Evolutionary conservation across 1,140 invertebrate genomes (phyloP).

Genomic region (Zaprionus gabonicus): DNA sequence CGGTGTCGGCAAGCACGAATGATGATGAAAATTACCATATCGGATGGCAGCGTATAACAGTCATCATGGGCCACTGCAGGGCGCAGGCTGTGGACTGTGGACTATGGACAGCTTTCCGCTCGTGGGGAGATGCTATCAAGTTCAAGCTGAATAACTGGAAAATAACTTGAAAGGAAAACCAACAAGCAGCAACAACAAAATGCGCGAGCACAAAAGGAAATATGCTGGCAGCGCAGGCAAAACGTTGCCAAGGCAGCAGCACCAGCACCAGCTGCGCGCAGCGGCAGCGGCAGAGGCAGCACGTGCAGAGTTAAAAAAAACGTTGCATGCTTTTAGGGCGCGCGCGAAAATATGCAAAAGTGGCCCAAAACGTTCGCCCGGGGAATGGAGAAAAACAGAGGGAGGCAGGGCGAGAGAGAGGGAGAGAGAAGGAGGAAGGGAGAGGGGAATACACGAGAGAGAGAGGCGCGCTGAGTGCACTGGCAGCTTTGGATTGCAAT

Average conservation of each 20-base stretch:
- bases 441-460: not conserved
- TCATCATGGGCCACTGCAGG: not conserved
- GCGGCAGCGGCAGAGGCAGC: slow-evolving; percentile 1
- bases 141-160: slow-evolving; percentile 29
- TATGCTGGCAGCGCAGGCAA: slow-evolving; percentile 8
- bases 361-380: slow-evolving; percentile 13
- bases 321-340: slow-evolving; percentile 69
- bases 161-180: slow-evolving; percentile 18
- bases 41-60: slow-evolving; percentile 24
- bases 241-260: slow-evolving; percentile 38
- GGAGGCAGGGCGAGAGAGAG: not conserved
- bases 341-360: slow-evolving; percentile 50
- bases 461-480: slow-evolving; percentile 9
- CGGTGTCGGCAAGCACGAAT: slow-evolving; percentile 43
- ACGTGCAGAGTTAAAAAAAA: slow-evolving; percentile 54
- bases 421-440: not conserved
- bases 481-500: slow-evolving; percentile 38
- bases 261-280: slow-evolving; percentile 1
- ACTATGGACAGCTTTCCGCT: slow-evolving; percentile 12
- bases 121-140: slow-evolving; percentile 39
- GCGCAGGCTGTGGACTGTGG: not conserved
- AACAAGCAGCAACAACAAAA: slow-evolving; percentile 22
- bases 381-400: not conserved
- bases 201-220: slow-evolving; percentile 12
- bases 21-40: slow-evolving; percentile 58